Conservation (phyloP, 2,797 vertebrate species). For the Cuniculus paca region DNA sequence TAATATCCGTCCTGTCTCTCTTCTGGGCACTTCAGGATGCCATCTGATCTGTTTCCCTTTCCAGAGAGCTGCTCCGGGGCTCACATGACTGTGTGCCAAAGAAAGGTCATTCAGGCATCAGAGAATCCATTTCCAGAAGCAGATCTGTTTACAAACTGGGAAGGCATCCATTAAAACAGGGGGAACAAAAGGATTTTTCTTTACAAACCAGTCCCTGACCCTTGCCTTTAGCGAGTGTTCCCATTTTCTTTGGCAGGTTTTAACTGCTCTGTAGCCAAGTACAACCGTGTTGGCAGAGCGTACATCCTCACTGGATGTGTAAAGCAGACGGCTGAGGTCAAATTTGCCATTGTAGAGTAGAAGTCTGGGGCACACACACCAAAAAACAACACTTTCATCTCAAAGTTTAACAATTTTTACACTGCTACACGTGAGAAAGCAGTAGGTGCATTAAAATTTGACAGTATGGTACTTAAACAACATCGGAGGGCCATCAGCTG, state of each 20-base stretch:
- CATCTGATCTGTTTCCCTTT: not conserved
- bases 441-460: not conserved
- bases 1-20: not conserved
- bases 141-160: conserved; percentile 25
- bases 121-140: conserved; percentile 57
- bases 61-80: not conserved
- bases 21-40: not conserved
- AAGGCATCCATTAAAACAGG: not conserved
- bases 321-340: not conserved
- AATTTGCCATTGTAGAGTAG: not conserved
- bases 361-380: not conserved
- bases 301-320: not conserved
- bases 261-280: conserved; percentile 18
- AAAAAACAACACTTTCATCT: not conserved
- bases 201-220: not conserved
- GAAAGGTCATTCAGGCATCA: not conserved
- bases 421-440: not conserved
- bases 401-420: not conserved
- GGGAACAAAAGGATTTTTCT: conserved; percentile 54
- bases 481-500: not conserved
- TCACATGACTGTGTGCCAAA: not conserved
- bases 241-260: conserved; percentile 1
- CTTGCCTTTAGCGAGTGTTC: conserved; percentile 33
- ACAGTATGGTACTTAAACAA: not conserved
- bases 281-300: not conserved